Conservation (phyloP, 53 echinoderm and acorn worm species). For the Actinopyga echinites region DNA sequence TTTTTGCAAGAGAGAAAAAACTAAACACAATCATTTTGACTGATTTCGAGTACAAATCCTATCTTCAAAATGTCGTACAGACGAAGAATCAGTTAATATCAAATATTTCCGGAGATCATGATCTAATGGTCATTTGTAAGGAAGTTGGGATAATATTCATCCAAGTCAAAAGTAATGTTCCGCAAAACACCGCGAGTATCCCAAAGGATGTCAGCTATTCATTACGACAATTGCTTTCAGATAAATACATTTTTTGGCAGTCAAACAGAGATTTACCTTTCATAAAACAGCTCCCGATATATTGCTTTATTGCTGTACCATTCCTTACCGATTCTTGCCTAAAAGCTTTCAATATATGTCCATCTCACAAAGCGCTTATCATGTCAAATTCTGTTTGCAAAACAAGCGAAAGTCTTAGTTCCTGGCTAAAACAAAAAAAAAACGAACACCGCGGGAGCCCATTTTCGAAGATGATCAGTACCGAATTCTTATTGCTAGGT, state of each 20-base stretch:
- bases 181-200: not conserved
- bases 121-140: not conserved
- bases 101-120: slow-evolving; percentile 2
- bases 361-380: not conserved
- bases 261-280: slow-evolving; percentile 10
- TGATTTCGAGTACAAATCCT: not conserved
- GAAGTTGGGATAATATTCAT: slow-evolving; percentile 2
- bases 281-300: not conserved
- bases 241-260: slow-evolving; percentile 1
- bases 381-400: not conserved
- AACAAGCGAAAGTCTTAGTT: not conserved
- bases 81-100: not conserved
- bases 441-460: not conserved
- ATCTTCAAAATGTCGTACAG: not conserved
- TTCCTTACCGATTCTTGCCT: not conserved
- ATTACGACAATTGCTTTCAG: not conserved
- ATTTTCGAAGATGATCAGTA: not conserved
- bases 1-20: not conserved
- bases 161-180: not conserved
- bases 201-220: not conserved
- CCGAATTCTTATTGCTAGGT: not conserved
- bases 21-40: slow-evolving; percentile 1
- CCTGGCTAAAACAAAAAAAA: not conserved
- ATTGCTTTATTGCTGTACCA: slow-evolving; percentile 18
- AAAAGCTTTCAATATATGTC: not conserved